Evolutionary conservation across 2,888 invertebrate genomes (phyloP), one percentile per base, ranked within the genome.

Genomic region (Dolichopus griseipennis): DNA sequence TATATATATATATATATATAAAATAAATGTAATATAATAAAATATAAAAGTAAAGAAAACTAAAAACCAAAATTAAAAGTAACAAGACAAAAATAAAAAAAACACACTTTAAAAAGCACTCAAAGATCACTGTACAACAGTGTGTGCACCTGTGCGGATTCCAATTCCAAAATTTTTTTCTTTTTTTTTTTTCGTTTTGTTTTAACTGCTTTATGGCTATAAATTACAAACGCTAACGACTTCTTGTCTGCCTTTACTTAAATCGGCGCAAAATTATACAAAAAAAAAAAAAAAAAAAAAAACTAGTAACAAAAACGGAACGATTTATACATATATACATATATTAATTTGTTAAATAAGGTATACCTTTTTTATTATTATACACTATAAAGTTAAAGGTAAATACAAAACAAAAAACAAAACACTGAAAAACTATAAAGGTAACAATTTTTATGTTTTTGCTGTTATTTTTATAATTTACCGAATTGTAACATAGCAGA

Each of bases 141-240:
- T 52, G 52, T 52, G 52, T 52, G 52, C 52, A 52, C 52, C 52
- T 52, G 52, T 52, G 52, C 52, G 52, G 52, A 52, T 52, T 52
- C 52, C 52, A 52, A 52, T 52, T 52, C 52, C 15, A 52, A 52
- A 12, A 1, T 12, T 52, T 37, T 10, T 37, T 37, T 37, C 8
- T 37, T 37, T 12, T 27, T 27, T 27, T 27, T 5, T 27, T 5
- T 27, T 27, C 27, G 41, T 52, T 52, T 52, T 52, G 15, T 52
- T 15, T 41, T 52, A 52, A 52, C 18, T 52, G 15, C 52, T 52
- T 52, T 52, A 52, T 52, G 52, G 52, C 52, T 52, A 52, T 52
- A 52, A 52, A 52, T 52, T 52, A 52, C 52, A 52, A 52, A 52
- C 52, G 52, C 52, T 52, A 52, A 52, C 52, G 52, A 52, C 52